Base-by-base conservation (phyloP, 1,140 invertebrate species). In the Drosophila arawakana region DNA sequence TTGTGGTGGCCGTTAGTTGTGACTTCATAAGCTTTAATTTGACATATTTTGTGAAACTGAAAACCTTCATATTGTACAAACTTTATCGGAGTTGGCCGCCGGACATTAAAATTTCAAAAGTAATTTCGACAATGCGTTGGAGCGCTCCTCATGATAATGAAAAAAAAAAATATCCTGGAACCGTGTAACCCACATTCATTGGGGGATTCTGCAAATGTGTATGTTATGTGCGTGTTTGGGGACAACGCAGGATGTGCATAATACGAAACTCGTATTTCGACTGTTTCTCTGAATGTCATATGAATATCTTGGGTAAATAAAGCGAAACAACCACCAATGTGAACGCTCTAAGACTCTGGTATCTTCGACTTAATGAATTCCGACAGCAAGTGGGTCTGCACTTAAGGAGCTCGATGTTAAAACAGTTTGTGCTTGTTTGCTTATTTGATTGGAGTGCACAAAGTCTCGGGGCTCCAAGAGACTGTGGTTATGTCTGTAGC, bases 81-180 rank as follows among this genome's bases (percentile, higher is more conserved):
- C 6, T 30, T 30, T 47, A 81, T n/a, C 13, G 15, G 44, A 44
- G 54, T 60, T 81, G 46, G 69, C 79, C 79, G 46, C 15, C 46
- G 59, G 79, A 41, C 57, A 68, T 74, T 81, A 73, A 78, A 74
- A 66, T 81, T 81, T 77, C 55, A 81, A 78, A 81, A 81, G 79
- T 81, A 70, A 81, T 81, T 78, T 81, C 39, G 57, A 62, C 61
- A 81, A 67, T 81, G 60, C 49, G 55, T 39, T 57, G 47, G 49
- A 41, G 25, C 50, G 39, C 58, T 67, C 35, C 60, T 41, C 39
- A 37, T 39, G 62, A 57, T 73, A 69, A 79, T 68, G 54, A 68
- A 66, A 66, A 25, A 3, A 3, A 61, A 63, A 41, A 44, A 46
- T 62, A 65, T 55, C 21, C 25, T 30, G 30, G 21, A 44, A 73